These are phyloP conservation scores for Agrotis clavis DNA, from an alignment of 2,888 invertebrate species.

Conservation along the genomic window DNA sequence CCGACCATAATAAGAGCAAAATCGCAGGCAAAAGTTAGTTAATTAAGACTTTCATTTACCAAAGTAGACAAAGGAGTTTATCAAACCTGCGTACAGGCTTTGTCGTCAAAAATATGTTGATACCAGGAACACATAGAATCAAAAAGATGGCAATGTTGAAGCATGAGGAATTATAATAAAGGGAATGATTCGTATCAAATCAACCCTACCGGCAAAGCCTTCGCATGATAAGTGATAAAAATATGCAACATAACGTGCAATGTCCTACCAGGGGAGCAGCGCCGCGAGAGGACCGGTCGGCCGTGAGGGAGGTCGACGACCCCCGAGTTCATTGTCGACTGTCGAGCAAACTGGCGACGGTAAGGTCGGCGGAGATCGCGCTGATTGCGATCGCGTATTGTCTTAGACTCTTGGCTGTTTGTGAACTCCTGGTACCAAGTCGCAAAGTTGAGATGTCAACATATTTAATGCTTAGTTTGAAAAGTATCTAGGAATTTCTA, in stretches of 20 bases:
- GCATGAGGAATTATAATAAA: not conserved
- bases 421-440: slow-evolving; percentile 10
- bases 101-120: not conserved
- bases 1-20: too few species aligned
- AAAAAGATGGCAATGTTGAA: not conserved
- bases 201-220: slow-evolving; percentile 23
- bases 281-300: slow-evolving; percentile 66
- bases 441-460: slow-evolving; percentile 5
- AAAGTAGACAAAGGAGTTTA: slow-evolving; percentile 7
- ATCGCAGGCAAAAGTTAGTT: too few species aligned
- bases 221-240: slow-evolving; percentile 44
- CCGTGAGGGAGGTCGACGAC: slow-evolving; percentile 66
- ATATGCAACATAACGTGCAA: slow-evolving; percentile 57
- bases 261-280: slow-evolving; percentile 64
- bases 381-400: slow-evolving; percentile 56
- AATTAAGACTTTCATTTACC: not conserved
- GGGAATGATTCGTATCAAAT: not conserved
- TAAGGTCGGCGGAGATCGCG: slow-evolving; percentile 45
- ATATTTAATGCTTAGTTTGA: too few species aligned
- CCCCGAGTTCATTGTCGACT: slow-evolving; percentile 67
- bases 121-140: not conserved
- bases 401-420: slow-evolving; percentile 24
- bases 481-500: too few species aligned
- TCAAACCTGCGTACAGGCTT: not conserved
- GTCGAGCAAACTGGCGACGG: slow-evolving; percentile 59